Evolutionary conservation across 2,113 vertebrate genomes (phyloP), one percentile per base, ranked within the genome.

Genomic region (Notarius quadriscutis): DNA sequence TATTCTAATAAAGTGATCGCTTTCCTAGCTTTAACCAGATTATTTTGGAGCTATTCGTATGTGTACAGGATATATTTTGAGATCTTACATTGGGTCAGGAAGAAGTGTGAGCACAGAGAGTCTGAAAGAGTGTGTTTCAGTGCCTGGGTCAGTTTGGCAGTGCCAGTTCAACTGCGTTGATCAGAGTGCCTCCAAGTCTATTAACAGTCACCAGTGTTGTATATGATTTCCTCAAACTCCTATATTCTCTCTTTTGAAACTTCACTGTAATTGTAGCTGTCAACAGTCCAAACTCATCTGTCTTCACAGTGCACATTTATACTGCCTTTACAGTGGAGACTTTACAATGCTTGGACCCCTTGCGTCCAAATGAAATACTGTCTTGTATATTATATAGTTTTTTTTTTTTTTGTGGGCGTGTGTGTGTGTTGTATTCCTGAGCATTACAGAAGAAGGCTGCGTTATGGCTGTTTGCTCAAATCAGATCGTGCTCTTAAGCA

Each of bases 281-380:
- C 81, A 82, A 27, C 77, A 22, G 6, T 69, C 50, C 77, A 81
- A 81, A 87, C 60, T 18, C 34, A 74, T 87, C 67, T 51, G 85
- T 91, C 84, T 72, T 81, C 57, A 84, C 50, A 77, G 55, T 80
- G 88, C 89, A 86, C n/a, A 71, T 79, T 82, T 86, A 82, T 86
- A 22, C 90, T 87, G 87, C 86, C 88, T 89, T 91, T 53, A 55
- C 84, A 88, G 87, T 89, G 62, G 79, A 53, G 60, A 86, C 89
- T 57, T 41, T 41, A 41, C 41, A 41, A 63, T 67, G 74, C 75
- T 88, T 65, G 81, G 87, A 82, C 87, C 60, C 75, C 71, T 74
- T 27, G n/a, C 53, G 63, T 62, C 75, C 63, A 84, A 79, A 22
- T 75, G 15, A 88, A 85, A 84, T 83, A 62, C 69, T 63, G 60